phyloP scores from a whole-genome alignment of 2,113 vertebrate species.

The Aramus guarauna region DNA sequence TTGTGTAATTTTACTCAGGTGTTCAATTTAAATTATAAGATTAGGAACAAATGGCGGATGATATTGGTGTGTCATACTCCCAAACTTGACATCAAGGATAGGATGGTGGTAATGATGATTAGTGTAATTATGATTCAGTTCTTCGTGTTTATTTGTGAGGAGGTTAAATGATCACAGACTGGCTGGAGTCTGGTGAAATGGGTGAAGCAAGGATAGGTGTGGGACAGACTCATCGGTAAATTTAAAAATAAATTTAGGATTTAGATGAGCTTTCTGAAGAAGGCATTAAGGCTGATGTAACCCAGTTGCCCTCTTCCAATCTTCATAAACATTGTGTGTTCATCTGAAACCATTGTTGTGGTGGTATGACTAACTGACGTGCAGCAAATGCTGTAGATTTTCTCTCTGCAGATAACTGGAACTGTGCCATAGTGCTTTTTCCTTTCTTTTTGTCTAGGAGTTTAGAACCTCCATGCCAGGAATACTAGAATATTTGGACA shows the following conservation, averaged over 20 bases:
- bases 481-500: background rate
- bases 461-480: background rate
- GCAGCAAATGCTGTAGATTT: background rate
- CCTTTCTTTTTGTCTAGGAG: background rate
- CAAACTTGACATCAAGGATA: background rate
- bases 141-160: background rate
- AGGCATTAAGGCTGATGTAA: background rate
- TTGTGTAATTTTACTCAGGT: background rate
- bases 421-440: background rate
- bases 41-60: background rate
- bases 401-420: background rate
- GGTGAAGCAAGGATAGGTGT: background rate
- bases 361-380: background rate
- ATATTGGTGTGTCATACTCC: background rate
- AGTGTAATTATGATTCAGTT: background rate
- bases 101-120: background rate
- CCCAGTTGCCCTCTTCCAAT: background rate
- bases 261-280: background rate
- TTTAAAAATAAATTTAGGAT: background rate
- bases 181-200: background rate
- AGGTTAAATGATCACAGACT: background rate
- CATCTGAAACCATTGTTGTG: background rate
- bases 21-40: background rate
- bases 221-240: background rate
- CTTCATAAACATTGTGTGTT: background rate